Conservation (phyloP, 2,888 invertebrate genomes). For the Eupithecia subfuscata region DNA sequence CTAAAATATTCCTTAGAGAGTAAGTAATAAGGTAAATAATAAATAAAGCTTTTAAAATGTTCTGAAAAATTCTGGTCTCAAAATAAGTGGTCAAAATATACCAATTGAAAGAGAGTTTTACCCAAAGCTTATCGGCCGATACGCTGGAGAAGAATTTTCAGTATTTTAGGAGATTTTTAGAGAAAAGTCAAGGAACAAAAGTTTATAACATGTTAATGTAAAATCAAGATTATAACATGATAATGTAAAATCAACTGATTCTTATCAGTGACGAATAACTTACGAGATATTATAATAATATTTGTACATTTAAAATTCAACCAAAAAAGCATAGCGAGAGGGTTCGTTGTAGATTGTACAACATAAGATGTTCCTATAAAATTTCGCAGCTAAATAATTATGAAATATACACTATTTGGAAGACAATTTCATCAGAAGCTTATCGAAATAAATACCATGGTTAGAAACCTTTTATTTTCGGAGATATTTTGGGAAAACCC, state of each 20-base stretch:
- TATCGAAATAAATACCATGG: neutral
- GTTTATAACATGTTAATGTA: conserved; percentile 20
- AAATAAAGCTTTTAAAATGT: neutral
- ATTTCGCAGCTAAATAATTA: neutral
- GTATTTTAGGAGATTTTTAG: conserved; percentile 42
- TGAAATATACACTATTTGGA: neutral
- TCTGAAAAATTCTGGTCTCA: neutral
- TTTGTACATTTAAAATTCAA: neutral
- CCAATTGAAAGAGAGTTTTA: conserved; percentile 39
- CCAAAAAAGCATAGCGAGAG: neutral
- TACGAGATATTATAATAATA: neutral
- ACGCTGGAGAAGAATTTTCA: neutral
- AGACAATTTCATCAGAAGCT: conserved; percentile 9
- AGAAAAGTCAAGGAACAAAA: conserved; percentile 61
- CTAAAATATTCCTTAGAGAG: neutral
- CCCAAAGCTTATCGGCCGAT: conserved; percentile 50
- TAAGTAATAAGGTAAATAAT: neutral
- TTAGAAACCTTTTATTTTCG: conserved; percentile 19
- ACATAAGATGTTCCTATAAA: neutral
- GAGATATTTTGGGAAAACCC: conserved; percentile 48
- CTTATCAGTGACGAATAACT: conserved; percentile 12
- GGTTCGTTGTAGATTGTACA: neutral
- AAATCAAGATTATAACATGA: conserved; percentile 16
- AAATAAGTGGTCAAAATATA: conserved; percentile 3
- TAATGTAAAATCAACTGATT: neutral